Evolutionary conservation across 2,113 vertebrate genomes (phyloP).

Genomic region (Rafetus swinhoei): DNA sequence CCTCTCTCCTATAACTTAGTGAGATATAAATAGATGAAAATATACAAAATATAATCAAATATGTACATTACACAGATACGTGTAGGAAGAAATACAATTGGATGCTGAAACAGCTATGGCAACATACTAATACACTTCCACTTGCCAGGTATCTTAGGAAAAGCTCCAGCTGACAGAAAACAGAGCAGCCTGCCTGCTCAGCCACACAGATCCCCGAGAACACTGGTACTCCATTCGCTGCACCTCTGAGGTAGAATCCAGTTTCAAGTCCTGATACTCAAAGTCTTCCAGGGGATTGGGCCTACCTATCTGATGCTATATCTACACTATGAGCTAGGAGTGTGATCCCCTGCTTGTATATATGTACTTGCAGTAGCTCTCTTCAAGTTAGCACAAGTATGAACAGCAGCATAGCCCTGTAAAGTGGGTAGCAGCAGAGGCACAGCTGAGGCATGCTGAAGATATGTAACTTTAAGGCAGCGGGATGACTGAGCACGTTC

Average conservation of each 20-base stretch:
- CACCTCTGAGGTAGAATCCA: neutral
- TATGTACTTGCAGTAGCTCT: neutral
- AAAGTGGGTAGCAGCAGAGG: neutral
- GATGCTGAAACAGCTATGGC: neutral
- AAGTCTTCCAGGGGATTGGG: neutral
- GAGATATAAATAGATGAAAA: neutral
- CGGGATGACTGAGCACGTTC: neutral
- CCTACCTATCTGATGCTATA: neutral
- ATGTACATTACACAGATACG: neutral
- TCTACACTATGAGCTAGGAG: neutral
- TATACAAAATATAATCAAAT: neutral
- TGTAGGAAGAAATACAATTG: neutral
- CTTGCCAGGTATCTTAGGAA: neutral
- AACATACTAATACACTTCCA: neutral
- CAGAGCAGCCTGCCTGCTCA: neutral
- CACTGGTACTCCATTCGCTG: fast-evolving
- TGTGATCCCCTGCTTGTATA: neutral
- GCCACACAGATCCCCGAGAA: fast-evolving
- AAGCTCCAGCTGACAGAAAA: neutral
- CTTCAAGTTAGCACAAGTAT: neutral
- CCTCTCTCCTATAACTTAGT: neutral
- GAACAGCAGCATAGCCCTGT: neutral
- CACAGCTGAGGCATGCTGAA: neutral
- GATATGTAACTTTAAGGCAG: neutral
- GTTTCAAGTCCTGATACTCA: neutral